phyloP scores from a whole-genome alignment of 1,140 invertebrate species.

The Nymphalis io region DNA sequence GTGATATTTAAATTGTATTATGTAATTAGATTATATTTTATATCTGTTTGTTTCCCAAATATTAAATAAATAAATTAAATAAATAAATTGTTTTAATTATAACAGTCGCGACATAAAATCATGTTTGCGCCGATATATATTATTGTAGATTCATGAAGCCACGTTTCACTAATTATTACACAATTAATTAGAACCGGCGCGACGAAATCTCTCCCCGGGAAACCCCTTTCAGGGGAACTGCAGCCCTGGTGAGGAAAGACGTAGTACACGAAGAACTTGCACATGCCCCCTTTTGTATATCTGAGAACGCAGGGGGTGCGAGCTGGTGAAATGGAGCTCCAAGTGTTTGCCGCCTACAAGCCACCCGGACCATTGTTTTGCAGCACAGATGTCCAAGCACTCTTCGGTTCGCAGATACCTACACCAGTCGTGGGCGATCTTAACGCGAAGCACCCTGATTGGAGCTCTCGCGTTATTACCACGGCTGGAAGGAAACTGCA shows the following conservation, averaged over 20 bases:
- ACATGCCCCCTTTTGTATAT: not conserved
- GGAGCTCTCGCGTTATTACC: not conserved
- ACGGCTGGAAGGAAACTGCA: not conserved
- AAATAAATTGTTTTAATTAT: no score
- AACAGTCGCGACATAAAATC: no score
- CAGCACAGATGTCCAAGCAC: not conserved
- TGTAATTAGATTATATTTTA: no score
- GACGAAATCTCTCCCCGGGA: slow-evolving; percentile 7
- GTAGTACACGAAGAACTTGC: not conserved
- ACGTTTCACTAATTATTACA: no score
- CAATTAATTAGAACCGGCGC: no score
- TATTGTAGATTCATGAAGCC: no score
- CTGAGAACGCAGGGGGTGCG: not conserved
- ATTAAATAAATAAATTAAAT: no score
- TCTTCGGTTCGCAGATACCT: not conserved
- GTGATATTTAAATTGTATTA: no score
- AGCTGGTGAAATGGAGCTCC: not conserved
- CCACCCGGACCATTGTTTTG: not conserved
- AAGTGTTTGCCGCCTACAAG: not conserved
- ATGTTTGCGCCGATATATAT: no score
- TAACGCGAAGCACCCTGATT: not conserved
- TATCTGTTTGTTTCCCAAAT: no score
- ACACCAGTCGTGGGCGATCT: not conserved
- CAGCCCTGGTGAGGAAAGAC: no score
- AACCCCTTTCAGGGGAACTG: not conserved